Percentiles rank a stretch among this genome's conserved stretches.
Conservation (phyloP, 2,113 vertebrate species). For the Podiceps cristatus region DNA sequence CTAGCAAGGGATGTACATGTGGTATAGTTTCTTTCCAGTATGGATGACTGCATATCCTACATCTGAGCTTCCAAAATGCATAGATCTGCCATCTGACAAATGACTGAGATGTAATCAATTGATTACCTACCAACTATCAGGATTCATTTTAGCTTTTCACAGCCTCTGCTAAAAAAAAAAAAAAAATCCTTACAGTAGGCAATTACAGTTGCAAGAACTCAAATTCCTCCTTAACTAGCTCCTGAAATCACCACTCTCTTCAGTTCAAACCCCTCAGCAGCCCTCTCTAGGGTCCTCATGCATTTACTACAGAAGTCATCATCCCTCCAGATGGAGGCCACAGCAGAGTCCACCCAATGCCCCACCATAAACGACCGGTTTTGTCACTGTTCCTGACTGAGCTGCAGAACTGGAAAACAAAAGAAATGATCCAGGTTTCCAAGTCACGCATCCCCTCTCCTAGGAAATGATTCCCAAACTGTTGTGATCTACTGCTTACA, state of each 20-base stretch:
- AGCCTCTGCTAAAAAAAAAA: background rate
- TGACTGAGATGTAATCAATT: background rate
- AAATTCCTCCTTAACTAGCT: background rate
- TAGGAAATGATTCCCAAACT: background rate
- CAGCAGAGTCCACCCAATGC: background rate
- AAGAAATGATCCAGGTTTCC: background rate
- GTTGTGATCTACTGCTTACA: background rate
- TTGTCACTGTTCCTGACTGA: background rate
- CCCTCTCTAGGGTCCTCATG: background rate
- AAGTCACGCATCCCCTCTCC: background rate
- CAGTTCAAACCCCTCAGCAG: background rate
- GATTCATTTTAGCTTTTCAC: background rate
- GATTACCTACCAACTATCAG: background rate
- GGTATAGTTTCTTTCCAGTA: background rate
- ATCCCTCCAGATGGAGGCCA: background rate
- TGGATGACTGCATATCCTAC: background rate
- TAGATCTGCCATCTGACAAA: background rate
- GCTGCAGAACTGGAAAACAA: background rate
- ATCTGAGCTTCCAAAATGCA: background rate
- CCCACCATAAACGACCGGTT: background rate
- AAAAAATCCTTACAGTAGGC: background rate
- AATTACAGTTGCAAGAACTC: background rate
- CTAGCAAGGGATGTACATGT: background rate
- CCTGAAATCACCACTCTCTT: background rate
- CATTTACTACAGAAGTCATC: background rate